Conservation (phyloP, 2,113 vertebrate genomes). For the Centrocercus urophasianus region DNA sequence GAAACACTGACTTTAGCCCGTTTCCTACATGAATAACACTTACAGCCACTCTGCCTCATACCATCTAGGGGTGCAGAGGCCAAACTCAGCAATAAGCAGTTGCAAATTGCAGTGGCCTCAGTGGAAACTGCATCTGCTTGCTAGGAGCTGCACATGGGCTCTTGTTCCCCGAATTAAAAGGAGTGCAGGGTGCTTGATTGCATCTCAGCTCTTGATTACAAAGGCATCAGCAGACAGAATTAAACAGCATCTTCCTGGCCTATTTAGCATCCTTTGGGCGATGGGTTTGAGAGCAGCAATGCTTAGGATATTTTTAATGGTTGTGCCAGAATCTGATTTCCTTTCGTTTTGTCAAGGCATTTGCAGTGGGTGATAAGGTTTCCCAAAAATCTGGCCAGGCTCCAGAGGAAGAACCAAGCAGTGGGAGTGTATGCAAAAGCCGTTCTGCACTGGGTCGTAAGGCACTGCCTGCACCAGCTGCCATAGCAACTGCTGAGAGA, state of each 20-base stretch:
- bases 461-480: conserved; percentile 50
- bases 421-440: background rate
- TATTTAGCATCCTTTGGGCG: conserved; percentile 21
- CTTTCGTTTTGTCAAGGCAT: background rate
- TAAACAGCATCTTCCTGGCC: conserved; percentile 37
- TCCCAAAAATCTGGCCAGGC: conserved; percentile 10
- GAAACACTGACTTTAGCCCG: background rate
- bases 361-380: background rate
- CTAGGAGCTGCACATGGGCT: conserved; percentile 20
- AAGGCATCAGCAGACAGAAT: conserved; percentile 50
- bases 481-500: conserved; percentile 64
- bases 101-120: background rate
- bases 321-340: background rate
- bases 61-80: background rate
- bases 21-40: background rate
- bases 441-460: conserved; percentile 16
- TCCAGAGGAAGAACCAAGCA: conserved; percentile 19
- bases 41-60: accelerated
- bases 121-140: background rate
- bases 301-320: background rate
- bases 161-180: background rate
- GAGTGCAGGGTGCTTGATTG: conserved; percentile 47
- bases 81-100: background rate
- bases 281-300: background rate
- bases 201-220: conserved; percentile 57